A percentile compares a stretch with the other conserved stretches of the same genome.
These are phyloP conservation scores for Liopterus haemorrhoidalis DNA, from an alignment of 2,888 invertebrate species.

Conservation along the genomic window DNA sequence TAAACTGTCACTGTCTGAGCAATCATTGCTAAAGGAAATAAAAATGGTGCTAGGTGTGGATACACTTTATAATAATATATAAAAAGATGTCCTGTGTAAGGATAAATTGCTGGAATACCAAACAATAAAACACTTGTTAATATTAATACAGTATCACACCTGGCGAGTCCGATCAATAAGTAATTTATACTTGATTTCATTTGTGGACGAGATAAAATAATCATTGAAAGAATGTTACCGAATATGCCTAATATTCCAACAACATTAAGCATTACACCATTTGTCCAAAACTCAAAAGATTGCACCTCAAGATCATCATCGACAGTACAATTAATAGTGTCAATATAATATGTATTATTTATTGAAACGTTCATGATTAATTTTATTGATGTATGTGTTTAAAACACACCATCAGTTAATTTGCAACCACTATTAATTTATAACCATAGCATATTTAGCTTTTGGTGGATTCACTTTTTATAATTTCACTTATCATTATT, in stretches of 20 bases:
- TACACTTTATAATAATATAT: constrained; percentile 73
- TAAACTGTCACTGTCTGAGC: constrained; percentile 93
- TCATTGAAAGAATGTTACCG: constrained; percentile 85
- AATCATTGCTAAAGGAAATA: constrained; percentile 78
- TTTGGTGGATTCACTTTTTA: no score
- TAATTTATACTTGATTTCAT: constrained; percentile 96
- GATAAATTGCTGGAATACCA: constrained; percentile 78
- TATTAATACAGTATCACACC: constrained; percentile 88
- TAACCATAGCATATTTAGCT: no score
- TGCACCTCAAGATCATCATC: background rate
- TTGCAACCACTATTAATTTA: no score
- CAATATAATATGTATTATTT: no score
- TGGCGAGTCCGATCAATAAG: constrained; percentile 85
- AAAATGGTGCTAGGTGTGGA: constrained; percentile 71
- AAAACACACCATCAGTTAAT: no score
- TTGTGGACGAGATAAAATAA: constrained; percentile 84
- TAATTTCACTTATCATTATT: no score
- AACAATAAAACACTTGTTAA: constrained; percentile 80
- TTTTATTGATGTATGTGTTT: no score
- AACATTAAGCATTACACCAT: constrained; percentile 62
- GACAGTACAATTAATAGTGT: constrained; percentile 8
- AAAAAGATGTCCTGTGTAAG: constrained; percentile 71
- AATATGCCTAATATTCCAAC: constrained; percentile 79
- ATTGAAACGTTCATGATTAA: no score
- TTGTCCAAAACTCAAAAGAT: constrained; percentile 14